Evolutionary conservation across 2,888 invertebrate species (phyloP).

Genomic region (Crepidodera aurea): DNA sequence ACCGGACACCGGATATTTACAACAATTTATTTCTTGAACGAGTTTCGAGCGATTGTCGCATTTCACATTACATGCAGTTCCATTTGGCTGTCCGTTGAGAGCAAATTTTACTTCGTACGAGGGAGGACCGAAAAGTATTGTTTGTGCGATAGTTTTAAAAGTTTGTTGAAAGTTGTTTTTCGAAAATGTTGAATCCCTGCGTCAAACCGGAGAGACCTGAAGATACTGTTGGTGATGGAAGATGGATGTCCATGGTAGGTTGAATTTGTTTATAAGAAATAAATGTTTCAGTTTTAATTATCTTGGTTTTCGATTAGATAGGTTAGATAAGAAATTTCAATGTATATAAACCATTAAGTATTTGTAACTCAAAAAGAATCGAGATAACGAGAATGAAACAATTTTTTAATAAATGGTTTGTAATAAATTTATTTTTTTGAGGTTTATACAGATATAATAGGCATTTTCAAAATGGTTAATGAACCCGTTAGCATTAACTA

Average conservation of each 20-base stretch:
- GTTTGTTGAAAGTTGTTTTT: neutral
- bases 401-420: too few relatives aligned
- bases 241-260: conserved; percentile 70
- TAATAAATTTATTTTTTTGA: too few relatives aligned
- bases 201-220: conserved; percentile 63
- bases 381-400: too few relatives aligned
- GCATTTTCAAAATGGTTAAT: too few relatives aligned
- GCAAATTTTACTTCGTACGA: neutral
- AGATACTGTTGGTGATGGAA: conserved; percentile 67
- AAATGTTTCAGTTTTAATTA: conserved; percentile 7
- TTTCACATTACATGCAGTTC: too few relatives aligned
- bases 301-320: neutral
- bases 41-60: neutral
- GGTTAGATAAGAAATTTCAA: too few relatives aligned
- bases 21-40: neutral
- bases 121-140: conserved; percentile 19
- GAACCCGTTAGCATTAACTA: too few relatives aligned
- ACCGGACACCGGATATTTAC: conserved; percentile 10
- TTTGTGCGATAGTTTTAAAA: conserved; percentile 1
- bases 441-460: too few relatives aligned
- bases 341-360: too few relatives aligned
- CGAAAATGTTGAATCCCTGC: conserved; percentile 62
- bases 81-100: too few relatives aligned
- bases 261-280: too few relatives aligned
- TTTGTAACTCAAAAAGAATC: too few relatives aligned